These are phyloP conservation scores for Neomonachus schauinslandi DNA, from an alignment of 2,113 vertebrate genomes.

Conservation along the genomic window DNA sequence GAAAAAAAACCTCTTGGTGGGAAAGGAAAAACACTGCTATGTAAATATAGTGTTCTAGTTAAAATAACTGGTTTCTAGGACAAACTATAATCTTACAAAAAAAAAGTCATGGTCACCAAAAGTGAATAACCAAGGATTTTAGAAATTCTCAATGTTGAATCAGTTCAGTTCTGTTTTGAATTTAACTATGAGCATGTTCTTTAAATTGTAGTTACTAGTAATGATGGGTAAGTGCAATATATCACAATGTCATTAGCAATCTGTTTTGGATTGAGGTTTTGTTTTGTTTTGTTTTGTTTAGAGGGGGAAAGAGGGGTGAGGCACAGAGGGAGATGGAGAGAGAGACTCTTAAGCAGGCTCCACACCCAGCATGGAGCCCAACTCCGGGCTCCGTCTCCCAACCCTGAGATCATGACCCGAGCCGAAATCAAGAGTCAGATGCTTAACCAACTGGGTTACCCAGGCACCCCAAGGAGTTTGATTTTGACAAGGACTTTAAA, in stretches of 20 bases:
- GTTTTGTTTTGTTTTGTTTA: neutral
- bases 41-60: neutral
- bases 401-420: neutral
- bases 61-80: slow-evolving; percentile 56
- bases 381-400: neutral
- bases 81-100: slow-evolving; percentile 24
- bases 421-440: neutral
- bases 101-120: neutral
- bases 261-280: neutral
- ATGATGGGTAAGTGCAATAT: neutral
- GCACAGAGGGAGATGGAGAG: neutral
- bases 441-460: neutral
- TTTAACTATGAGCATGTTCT: slow-evolving; percentile 38
- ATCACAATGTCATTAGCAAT: slow-evolving; percentile 32
- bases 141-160: slow-evolving; percentile 6
- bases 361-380: neutral
- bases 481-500: slow-evolving; percentile 42
- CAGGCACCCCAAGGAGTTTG: neutral
- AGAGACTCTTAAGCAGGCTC: neutral
- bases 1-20: slow-evolving; percentile 37
- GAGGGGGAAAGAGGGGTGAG: neutral
- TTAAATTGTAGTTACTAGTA: slow-evolving; percentile 42
- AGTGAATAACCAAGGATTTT: slow-evolving; percentile 39
- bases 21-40: neutral
- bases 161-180: slow-evolving; percentile 37